Percentiles rank a stretch among this genome's conserved stretches.
Evolutionary conservation across 1,140 invertebrate species (phyloP).

Genomic region (Drosophila azteca): DNA sequence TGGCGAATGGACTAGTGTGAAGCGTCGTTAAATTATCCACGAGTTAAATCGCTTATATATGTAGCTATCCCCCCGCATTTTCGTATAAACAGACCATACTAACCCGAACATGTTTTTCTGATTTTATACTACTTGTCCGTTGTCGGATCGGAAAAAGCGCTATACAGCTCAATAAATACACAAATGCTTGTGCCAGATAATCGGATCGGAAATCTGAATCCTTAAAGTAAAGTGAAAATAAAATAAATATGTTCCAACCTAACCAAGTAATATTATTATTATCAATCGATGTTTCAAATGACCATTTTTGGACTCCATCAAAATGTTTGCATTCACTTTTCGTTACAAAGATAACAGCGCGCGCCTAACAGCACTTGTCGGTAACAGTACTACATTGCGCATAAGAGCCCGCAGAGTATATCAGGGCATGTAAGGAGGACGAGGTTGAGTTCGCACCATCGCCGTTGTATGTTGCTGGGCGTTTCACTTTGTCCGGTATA

Average conservation of each 20-base stretch:
- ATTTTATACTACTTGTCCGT: conserved; percentile 56
- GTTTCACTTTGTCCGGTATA: too few species aligned
- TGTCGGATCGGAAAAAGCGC: conserved; percentile 31
- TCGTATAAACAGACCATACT: conserved; percentile 47
- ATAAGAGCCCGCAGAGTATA: too few species aligned
- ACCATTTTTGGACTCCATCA: too few species aligned
- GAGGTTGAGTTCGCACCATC: too few species aligned
- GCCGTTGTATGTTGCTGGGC: too few species aligned
- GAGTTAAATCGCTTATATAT: conserved; percentile 18
- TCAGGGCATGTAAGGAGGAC: too few species aligned
- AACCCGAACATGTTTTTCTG: conserved; percentile 34
- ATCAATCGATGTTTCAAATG: too few species aligned
- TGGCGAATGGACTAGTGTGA: conserved; percentile 82
- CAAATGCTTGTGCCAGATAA: conserved; percentile 40
- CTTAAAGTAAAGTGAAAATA: conserved; percentile 54
- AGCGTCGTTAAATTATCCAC: conserved; percentile 68
- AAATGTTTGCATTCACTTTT: too few species aligned
- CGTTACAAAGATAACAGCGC: too few species aligned
- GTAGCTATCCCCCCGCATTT: conserved; percentile 50
- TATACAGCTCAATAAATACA: conserved; percentile 19
- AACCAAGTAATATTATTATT: not conserved
- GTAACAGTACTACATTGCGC: too few species aligned
- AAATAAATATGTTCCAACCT: conserved; percentile 39
- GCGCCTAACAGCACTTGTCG: too few species aligned
- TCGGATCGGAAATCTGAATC: not conserved